Evolutionary conservation across 2,888 invertebrate species (phyloP).

Genomic region (Drosophila nigritarsus): DNA sequence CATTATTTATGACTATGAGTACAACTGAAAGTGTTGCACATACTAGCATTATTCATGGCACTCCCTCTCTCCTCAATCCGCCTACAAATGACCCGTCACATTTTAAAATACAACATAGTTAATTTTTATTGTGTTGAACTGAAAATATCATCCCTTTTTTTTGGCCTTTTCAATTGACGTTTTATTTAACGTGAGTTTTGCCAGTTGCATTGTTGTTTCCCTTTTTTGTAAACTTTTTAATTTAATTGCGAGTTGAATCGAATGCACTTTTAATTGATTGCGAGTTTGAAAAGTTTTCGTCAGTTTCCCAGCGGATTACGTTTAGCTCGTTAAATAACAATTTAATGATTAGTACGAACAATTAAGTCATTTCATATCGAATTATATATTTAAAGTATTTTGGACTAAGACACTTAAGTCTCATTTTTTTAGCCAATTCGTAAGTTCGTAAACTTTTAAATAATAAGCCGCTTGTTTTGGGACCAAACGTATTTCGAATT

Average conservation of each 20-base stretch:
- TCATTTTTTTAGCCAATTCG: background rate
- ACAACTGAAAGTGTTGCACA: slow-evolving; percentile 25
- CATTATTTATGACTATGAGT: slow-evolving; percentile 38
- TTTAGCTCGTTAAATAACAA: background rate
- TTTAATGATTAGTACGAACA: background rate
- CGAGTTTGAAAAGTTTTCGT: slow-evolving; percentile 10
- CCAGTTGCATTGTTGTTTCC: background rate
- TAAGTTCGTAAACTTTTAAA: background rate
- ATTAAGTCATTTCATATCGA: background rate
- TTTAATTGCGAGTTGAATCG: slow-evolving; percentile 30
- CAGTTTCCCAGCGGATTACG: slow-evolving; percentile 9
- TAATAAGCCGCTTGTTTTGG: background rate
- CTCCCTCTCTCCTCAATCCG: background rate
- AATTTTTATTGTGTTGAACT: slow-evolving; percentile 45
- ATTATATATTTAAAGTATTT: background rate
- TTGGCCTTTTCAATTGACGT: slow-evolving; percentile 32
- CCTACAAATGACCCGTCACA: slow-evolving; percentile 43
- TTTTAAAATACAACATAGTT: slow-evolving; percentile 34
- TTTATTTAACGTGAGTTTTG: slow-evolving; percentile 23
- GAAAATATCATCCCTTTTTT: slow-evolving; percentile 3
- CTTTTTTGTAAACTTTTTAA: slow-evolving; percentile 29
- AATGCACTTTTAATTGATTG: slow-evolving; percentile 33
- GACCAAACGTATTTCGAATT: background rate
- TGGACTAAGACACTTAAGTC: background rate
- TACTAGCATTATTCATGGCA: slow-evolving; percentile 39